Base-by-base conservation (phyloP, 2,888 invertebrate genomes). In the Xestia rhomboidea region DNA sequence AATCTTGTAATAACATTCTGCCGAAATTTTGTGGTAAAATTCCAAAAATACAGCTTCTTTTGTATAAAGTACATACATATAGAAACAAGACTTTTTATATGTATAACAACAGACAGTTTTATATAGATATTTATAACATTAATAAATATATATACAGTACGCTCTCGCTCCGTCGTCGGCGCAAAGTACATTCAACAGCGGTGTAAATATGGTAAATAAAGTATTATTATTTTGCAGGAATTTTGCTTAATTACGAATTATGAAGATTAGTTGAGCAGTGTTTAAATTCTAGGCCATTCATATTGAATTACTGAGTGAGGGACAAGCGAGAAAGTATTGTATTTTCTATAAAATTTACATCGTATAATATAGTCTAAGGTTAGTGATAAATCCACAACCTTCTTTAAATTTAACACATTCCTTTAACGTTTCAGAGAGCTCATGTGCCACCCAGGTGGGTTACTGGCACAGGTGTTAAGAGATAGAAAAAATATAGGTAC, bases 291-390 rank as follows among this genome's bases (percentile, higher is more conserved):
- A 38, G 21, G 60, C 38, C 21, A 62, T 60, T 21, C 7, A 27
- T 38, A 8, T 46, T 5, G 34, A 67, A 67, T 67, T 34, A 71
- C 21, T 7, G 44, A 71, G 7, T 4, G 46, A 34, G 18, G 34
- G 13, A 66, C n/a, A n/a, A 49, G 46, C n/a, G 46, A 72, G 34
- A 46, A 49, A 71, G 34, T 64, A 66, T 66, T 34, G n/a, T 46
- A 34, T 46, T 68, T 44, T 27, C 6, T 49, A 67, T 21, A 72
- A 67, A 67, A 49, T 13, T n/a, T 63, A 64, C 34, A 24, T 46
- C 13, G 0, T 44, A 70, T 44, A 24, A 11, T 27, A 41, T 15
- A 30, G 7, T 24, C 30, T 34, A 30, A 11, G 30, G n/a, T 64
- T 49, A 2, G 41, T 34, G 44, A 34, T n/a, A 34, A 34, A 64